phyloP scores from a whole-genome alignment of 2,113 vertebrate species.

The Ictidomys tridecemlineatus region DNA sequence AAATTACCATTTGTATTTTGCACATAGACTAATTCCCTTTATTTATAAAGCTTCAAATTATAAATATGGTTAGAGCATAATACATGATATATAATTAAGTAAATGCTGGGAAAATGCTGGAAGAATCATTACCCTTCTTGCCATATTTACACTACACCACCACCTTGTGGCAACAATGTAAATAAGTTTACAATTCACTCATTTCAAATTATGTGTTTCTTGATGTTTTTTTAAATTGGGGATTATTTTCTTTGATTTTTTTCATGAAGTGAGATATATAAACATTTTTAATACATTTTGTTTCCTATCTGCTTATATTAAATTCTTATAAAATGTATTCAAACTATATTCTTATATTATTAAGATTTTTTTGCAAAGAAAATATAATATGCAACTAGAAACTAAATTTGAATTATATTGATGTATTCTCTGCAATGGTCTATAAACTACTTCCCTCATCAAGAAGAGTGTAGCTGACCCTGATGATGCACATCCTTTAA shows the following conservation, averaged over 20 bases:
- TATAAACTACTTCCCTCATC: background rate
- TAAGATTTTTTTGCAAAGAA: slow-evolving; percentile 29
- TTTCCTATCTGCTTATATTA: background rate
- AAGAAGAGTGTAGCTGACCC: background rate
- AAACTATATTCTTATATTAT: background rate
- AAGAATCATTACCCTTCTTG: background rate
- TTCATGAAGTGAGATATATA: background rate
- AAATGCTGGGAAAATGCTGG: background rate
- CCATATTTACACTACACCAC: background rate
- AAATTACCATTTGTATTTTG: background rate
- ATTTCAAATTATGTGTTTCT: background rate
- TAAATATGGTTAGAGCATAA: background rate
- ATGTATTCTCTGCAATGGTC: background rate
- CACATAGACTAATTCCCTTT: background rate
- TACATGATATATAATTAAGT: background rate
- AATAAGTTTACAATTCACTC: background rate
- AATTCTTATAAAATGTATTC: slow-evolving; percentile 32
- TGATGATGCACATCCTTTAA: background rate
- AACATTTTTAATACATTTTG: background rate
- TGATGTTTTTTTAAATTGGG: slow-evolving; percentile 19
- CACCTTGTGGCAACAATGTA: slow-evolving; percentile 30
- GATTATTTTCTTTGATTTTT: slow-evolving; percentile 23
- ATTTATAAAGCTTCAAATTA: background rate
- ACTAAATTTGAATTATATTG: background rate
- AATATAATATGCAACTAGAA: background rate